Evolutionary conservation across 2,888 invertebrate species (phyloP), one percentile per base, ranked within the genome.

Genomic region (Epiblema foenella): DNA sequence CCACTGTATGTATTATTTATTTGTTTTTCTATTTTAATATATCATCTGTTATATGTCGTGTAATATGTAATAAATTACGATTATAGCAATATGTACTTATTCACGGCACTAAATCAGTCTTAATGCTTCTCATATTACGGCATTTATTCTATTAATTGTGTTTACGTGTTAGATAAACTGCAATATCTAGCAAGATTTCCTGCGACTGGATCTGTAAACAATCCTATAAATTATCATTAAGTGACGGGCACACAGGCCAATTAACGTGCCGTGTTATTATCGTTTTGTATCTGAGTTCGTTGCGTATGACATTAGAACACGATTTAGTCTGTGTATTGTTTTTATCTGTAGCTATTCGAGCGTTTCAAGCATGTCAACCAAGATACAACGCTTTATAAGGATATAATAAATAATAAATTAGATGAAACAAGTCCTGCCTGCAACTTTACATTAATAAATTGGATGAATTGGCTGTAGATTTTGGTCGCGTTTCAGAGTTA

Each of bases 191-290:
- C 18, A 18, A 54, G 70, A 52, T 66, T 70, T 70, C 70, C 70
- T 66, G 15, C 52, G 70, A 54, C 37, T 29, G 15, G 29, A 29
- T 29, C 20, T 57, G 64, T 52, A 60, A 66, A 70, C 70, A 66
- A 54, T 54, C 33, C 65, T 24, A 70, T 70, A 70, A 70, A 70
- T 70, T 70, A 66, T 51, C 54, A 17, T 69, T 64, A 59, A 70
- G 70, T 60, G 59, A 65, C 69, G 42, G 42, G 39, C 68, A 60
- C 68, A 46, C 54, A 5, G 29, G 56, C 54, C 62, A 70, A 59
- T 70, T 65, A 70, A 54, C 59, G 29, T 46, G 29, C 51, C n/a
- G 33, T 54, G 33, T 59, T 42, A 20, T 58, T 68, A 60, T 18
- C 1, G 52, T 20, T 39, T 39, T 39, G n/a, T 52, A 18, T 57